Conservation (phyloP, 2,113 vertebrate species). For the sheep (Ovis aries) region DNA sequence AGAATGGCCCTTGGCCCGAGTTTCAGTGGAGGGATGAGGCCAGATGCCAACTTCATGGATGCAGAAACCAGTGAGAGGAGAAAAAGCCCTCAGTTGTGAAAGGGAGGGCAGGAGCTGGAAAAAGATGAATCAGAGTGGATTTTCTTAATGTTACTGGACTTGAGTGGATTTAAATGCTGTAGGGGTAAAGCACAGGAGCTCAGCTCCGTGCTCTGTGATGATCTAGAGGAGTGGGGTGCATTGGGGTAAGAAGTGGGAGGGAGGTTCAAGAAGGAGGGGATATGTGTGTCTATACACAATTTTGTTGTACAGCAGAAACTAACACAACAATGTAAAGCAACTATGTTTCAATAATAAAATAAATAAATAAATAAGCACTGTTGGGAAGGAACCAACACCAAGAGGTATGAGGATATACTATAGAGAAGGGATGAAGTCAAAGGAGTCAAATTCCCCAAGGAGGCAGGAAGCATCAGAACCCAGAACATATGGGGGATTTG, state of each 20-base stretch:
- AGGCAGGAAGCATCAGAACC: not conserved
- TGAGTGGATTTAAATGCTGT: not conserved
- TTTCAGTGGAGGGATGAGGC: not conserved
- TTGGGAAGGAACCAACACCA: not conserved
- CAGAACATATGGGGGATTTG: not conserved
- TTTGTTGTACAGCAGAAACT: not conserved
- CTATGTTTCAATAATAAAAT: not conserved
- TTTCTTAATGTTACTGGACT: not conserved
- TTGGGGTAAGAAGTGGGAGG: not conserved
- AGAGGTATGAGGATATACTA: not conserved
- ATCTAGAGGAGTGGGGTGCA: not conserved
- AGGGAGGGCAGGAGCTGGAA: not conserved
- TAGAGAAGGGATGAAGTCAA: not conserved
- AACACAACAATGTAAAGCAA: not conserved
- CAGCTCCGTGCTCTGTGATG: not conserved
- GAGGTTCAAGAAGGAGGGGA: not conserved
- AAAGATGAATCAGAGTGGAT: not conserved
- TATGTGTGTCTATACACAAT: not conserved
- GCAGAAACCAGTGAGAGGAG: not conserved
- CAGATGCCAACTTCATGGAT: not conserved
- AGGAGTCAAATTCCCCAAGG: not conserved
- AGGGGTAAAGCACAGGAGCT: not conserved
- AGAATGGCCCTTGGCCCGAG: not conserved
- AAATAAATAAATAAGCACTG: not conserved
- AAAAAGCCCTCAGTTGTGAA: not conserved